phyloP scores from a whole-genome alignment of 2,113 vertebrate species.

The Stegostoma tigrinum region DNA sequence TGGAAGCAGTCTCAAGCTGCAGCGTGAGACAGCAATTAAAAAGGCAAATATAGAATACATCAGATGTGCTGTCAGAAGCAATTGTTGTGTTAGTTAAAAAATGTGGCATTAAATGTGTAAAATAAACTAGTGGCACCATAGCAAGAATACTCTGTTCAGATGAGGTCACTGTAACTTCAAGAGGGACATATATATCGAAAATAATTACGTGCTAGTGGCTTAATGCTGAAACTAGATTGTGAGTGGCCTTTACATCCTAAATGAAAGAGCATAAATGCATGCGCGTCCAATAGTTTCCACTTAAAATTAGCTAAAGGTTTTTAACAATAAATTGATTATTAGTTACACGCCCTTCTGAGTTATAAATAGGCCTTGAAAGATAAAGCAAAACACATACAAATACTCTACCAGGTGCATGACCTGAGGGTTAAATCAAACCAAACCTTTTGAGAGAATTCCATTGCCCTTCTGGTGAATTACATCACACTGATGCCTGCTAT shows the following conservation, averaged over 20 bases:
- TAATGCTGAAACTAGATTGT: background rate
- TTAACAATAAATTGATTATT: background rate
- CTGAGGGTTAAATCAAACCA: conserved; percentile 30
- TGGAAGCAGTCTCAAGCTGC: background rate
- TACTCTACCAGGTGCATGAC: conserved; percentile 40
- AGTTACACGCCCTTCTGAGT: background rate
- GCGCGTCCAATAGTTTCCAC: background rate
- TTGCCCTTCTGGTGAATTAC: conserved; percentile 31
- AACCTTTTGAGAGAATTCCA: conserved; percentile 13
- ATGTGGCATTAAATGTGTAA: background rate
- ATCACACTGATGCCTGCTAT: conserved; percentile 36
- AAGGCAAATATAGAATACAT: background rate
- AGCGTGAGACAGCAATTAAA: background rate
- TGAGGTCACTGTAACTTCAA: background rate
- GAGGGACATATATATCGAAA: background rate
- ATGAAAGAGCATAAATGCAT: background rate
- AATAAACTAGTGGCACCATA: background rate
- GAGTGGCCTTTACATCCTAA: background rate
- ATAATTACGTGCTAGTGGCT: background rate
- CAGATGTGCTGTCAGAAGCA: background rate
- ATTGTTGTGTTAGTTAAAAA: background rate
- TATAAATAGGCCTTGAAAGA: background rate
- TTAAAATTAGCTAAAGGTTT: background rate
- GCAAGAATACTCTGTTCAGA: background rate
- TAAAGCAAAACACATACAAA: background rate